phyloP scores from a whole-genome alignment of 1,140 invertebrate species.

The Coelopa frigida region DNA sequence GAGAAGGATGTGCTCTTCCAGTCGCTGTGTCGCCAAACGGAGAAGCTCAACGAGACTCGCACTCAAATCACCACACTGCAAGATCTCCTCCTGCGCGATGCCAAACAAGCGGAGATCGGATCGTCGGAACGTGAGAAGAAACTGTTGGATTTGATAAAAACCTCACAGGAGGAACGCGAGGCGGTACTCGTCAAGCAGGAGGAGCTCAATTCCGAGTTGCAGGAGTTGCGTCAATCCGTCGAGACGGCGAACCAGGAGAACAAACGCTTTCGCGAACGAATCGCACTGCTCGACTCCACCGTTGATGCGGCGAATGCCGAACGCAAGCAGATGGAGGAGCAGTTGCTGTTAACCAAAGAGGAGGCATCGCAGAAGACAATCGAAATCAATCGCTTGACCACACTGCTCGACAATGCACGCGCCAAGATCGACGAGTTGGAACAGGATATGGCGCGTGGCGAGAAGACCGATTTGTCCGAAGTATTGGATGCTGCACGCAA shows the following conservation, averaged over 20 bases:
- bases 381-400: conserved; percentile 68
- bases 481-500: conserved; percentile 60
- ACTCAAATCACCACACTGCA: conserved; percentile 62
- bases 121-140: conserved; percentile 72
- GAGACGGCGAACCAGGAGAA: conserved; percentile 53
- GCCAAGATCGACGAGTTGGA: conserved; percentile 61
- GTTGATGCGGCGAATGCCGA: conserved; percentile 64
- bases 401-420: conserved; percentile 72
- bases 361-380: conserved; percentile 57
- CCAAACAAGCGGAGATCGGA: conserved; percentile 54
- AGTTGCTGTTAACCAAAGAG: conserved; percentile 62
- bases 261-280: conserved; percentile 57
- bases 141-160: conserved; percentile 77
- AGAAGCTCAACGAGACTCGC: conserved; percentile 78
- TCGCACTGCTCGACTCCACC: conserved; percentile 60
- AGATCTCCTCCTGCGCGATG: conserved; percentile 59
- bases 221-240: conserved; percentile 47
- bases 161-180: conserved; percentile 73
- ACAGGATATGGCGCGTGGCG: conserved; percentile 52
- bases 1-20: conserved; percentile 84
- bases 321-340: conserved; percentile 62
- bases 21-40: conserved; percentile 84
- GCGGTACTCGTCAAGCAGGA: conserved; percentile 68
- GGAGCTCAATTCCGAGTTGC: conserved; percentile 63
- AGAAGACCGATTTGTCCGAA: conserved; percentile 62